A percentile compares a stretch with the other conserved stretches of the same genome.
phyloP scores from a whole-genome alignment of 23 tunicate genomes.

The Styela plicata region DNA sequence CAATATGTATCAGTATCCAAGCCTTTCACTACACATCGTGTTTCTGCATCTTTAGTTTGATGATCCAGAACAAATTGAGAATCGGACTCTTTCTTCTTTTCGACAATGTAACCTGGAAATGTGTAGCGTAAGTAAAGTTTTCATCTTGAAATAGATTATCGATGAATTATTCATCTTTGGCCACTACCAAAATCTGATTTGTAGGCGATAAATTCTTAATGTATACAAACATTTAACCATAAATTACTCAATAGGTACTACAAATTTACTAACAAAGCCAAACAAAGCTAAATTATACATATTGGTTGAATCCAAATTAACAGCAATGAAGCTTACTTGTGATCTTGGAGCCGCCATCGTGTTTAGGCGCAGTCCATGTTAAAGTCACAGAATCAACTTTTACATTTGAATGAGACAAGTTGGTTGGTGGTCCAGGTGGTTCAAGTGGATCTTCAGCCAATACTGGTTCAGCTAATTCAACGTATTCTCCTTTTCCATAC shows the following conservation, averaged over 20 bases:
- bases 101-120: constrained; percentile 82
- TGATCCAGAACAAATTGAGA: constrained; percentile 8
- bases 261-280: background rate
- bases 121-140: too few relatives aligned
- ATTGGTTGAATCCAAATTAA: background rate
- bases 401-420: constrained; percentile 62
- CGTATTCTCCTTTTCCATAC: constrained; percentile 74
- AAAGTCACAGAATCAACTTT: constrained; percentile 64
- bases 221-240: background rate
- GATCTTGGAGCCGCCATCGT: constrained; percentile 70
- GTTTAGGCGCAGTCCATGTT: constrained; percentile 78
- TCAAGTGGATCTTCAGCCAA: constrained; percentile 74
- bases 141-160: too few relatives aligned
- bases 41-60: constrained; percentile 32
- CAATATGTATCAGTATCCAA: constrained; percentile 66
- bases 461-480: constrained; percentile 61
- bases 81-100: constrained; percentile 71
- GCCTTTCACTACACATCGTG: constrained; percentile 45
- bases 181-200: too few relatives aligned
- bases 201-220: too few relatives aligned
- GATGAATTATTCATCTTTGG: too few relatives aligned
- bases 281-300: background rate
- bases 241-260: too few relatives aligned
- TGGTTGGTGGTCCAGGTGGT: constrained; percentile 61
- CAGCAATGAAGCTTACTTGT: constrained; percentile 46